phyloP scores from a whole-genome alignment of 2,888 invertebrate species.

The Caenorhabditis panamensis region DNA sequence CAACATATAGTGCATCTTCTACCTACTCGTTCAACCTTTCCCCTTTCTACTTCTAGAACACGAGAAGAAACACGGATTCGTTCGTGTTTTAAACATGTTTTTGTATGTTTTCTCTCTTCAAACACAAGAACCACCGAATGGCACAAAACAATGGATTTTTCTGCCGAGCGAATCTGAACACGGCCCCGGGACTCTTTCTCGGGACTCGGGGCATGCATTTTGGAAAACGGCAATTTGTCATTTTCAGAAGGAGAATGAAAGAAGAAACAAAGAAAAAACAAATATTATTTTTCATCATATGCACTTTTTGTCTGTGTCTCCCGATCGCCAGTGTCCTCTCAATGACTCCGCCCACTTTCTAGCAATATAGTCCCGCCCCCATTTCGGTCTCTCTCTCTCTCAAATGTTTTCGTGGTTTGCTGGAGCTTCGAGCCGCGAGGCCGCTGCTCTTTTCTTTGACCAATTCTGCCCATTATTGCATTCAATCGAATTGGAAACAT shows the following conservation, averaged over 20 bases:
- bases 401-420: slow-evolving; percentile 28
- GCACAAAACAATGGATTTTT: slow-evolving; percentile 54
- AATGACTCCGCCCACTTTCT: slow-evolving; percentile 48
- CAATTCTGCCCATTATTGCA: slow-evolving; percentile 50
- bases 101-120: neutral
- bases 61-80: slow-evolving; percentile 8
- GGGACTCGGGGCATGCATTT: slow-evolving; percentile 39
- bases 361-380: slow-evolving; percentile 39
- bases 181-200: slow-evolving; percentile 7
- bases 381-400: slow-evolving; percentile 19
- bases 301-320: slow-evolving; percentile 31
- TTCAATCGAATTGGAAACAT: slow-evolving; percentile 53
- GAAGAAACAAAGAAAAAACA: slow-evolving; percentile 28
- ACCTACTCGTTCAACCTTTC: slow-evolving; percentile 2
- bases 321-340: neutral
- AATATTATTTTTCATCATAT: slow-evolving; percentile 55
- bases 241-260: neutral
- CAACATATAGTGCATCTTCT: slow-evolving; percentile 45
- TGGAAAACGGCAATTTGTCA: slow-evolving; percentile 52
- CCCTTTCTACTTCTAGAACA: slow-evolving; percentile 2
- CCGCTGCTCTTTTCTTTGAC: slow-evolving; percentile 30
- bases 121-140: slow-evolving; percentile 31
- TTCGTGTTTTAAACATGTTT: slow-evolving; percentile 26
- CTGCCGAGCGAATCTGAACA: slow-evolving; percentile 16
- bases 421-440: neutral